Conservation (phyloP, 2,797 vertebrate species). For the Saxicola maurus region DNA sequence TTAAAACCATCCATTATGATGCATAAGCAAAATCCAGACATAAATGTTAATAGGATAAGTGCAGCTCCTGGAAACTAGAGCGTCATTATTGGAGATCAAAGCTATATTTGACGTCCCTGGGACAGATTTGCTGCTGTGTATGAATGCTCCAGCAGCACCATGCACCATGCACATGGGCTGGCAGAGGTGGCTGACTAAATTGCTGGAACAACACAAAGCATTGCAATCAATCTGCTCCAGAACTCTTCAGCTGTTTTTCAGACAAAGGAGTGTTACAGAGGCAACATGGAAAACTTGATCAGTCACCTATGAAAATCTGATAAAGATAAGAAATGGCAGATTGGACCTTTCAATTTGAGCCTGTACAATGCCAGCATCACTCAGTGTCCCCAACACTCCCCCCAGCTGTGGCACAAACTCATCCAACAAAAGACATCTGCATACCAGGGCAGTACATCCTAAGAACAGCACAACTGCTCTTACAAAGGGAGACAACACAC, state of each 20-base stretch:
- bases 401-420: neutral
- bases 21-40: slow-evolving; percentile 36
- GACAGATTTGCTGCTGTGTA: slow-evolving; percentile 25
- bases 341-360: neutral
- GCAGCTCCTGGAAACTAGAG: neutral
- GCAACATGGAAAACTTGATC: neutral
- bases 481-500: neutral
- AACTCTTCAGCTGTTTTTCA: neutral
- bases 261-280: neutral
- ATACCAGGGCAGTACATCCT: neutral
- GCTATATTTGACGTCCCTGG: neutral
- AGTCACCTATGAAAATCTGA: neutral
- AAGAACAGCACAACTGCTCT: neutral
- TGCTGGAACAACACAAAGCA: neutral
- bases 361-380: neutral
- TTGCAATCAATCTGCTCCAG: neutral
- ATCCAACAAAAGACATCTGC: neutral
- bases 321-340: neutral
- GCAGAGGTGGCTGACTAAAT: neutral
- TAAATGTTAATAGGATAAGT: slow-evolving; percentile 37
- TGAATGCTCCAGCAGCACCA: neutral
- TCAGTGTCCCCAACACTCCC: neutral
- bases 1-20: neutral
- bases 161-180: neutral
- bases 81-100: slow-evolving; percentile 25